Conservation (phyloP, 2,888 invertebrate species). For the Miltochrista miniata region DNA sequence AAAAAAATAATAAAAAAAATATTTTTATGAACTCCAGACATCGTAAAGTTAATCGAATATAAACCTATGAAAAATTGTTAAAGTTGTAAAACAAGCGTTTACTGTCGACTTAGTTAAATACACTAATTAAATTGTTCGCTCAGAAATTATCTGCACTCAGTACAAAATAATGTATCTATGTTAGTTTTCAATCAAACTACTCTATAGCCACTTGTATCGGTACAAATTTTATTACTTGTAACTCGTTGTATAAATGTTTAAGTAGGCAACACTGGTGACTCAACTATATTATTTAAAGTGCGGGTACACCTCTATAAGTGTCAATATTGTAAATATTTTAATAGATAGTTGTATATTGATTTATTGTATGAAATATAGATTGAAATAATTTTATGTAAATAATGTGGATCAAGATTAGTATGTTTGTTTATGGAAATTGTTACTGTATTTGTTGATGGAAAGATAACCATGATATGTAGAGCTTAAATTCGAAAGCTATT, state of each 20-base stretch:
- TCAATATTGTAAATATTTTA: slow-evolving; percentile 44
- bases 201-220: not conserved
- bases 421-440: slow-evolving; percentile 28
- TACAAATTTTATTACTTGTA: slow-evolving; percentile 4
- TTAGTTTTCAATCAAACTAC: not conserved
- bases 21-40: too few relatives aligned
- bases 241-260: not conserved
- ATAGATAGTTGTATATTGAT: slow-evolving; percentile 43
- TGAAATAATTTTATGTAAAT: slow-evolving; percentile 30
- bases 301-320: slow-evolving; percentile 21
- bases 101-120: too few relatives aligned
- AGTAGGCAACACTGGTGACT: slow-evolving; percentile 1
- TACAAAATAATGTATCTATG: not conserved
- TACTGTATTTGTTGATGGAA: slow-evolving; percentile 31
- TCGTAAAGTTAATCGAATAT: too few relatives aligned
- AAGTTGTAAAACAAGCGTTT: slow-evolving; percentile 28
- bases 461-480: slow-evolving; percentile 28
- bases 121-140: too few relatives aligned
- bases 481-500: slow-evolving; percentile 14
- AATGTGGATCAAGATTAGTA: slow-evolving; percentile 32
- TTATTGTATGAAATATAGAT: slow-evolving; percentile 32
- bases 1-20: too few relatives aligned
- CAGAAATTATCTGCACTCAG: too few relatives aligned
- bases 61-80: too few relatives aligned
- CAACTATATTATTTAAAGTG: not conserved